These are phyloP conservation scores for Neuroscelio doddi DNA, from an alignment of 2,888 invertebrate species.

Conservation along the genomic window DNA sequence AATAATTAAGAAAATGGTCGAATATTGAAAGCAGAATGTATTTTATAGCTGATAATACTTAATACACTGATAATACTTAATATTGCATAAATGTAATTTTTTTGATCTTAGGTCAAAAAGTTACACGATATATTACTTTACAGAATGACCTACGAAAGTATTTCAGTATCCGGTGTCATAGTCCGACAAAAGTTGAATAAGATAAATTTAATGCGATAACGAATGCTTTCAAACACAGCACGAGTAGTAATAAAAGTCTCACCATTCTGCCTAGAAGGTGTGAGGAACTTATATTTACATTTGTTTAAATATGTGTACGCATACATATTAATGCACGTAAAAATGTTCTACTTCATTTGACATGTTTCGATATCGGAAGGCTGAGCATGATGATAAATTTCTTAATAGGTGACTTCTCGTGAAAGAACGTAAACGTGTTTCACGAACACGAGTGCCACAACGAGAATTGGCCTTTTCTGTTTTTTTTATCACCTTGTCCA, in stretches of 20 bases:
- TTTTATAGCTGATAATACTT: no score
- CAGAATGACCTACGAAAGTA: neutral
- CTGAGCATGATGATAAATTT: slow-evolving; percentile 22
- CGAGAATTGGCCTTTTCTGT: neutral
- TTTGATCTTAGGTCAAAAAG: no score
- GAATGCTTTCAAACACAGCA: slow-evolving; percentile 12
- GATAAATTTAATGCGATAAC: slow-evolving; percentile 27
- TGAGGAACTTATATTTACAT: neutral
- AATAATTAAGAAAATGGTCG: no score
- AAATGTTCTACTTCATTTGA: neutral
- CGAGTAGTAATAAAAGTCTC: slow-evolving; percentile 23
- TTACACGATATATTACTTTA: neutral
- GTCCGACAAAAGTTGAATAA: slow-evolving; percentile 9
- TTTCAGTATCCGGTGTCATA: neutral
- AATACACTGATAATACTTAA: no score
- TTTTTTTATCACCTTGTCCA: slow-evolving; percentile 5
- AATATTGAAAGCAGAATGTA: no score
- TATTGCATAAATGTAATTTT: no score
- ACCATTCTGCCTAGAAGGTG: slow-evolving; percentile 9
- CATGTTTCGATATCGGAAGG: slow-evolving; percentile 21
- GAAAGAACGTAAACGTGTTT: slow-evolving; percentile 19
- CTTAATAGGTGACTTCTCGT: slow-evolving; percentile 23
- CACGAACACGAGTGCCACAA: slow-evolving; percentile 3
- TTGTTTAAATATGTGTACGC: no score
- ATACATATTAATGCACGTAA: slow-evolving; percentile 1